Base-by-base conservation (phyloP, 2,888 invertebrate species). In the Emmelina monodactyla region DNA sequence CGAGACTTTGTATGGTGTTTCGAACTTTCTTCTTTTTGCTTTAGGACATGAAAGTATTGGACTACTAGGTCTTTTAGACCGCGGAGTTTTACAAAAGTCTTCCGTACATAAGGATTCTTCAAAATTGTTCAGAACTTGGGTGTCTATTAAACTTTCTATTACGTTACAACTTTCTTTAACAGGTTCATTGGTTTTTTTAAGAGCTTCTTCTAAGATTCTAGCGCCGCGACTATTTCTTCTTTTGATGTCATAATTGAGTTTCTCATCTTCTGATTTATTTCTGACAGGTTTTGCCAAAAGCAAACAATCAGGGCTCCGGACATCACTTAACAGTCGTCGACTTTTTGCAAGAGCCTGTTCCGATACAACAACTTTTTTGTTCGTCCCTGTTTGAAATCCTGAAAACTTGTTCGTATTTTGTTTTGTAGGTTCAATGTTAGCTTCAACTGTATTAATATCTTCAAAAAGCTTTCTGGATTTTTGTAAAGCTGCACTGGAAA, bases 31-130 rank as follows among this genome's bases (percentile, higher is more conserved):
- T 37, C 49, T 69, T 33, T 76, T 79, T 1, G 70, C 65, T 49
- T 50, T 67, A 0, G 72, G 67, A 45, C 72, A 78, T 0, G 62
- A 65, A 1, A 79, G 40, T 28, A 79, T 76, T 1, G 79, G 78
- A 32, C 78, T 75, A 0, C 59, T 62, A 0, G 73, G 60, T 47
- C 75, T 54, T 49, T 71, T 73, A 1, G 51, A 48, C 29, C 46
- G 47, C 1, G 58, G 53, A 4, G 56, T 50, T 33, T 40, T 37
- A 37, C 40, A 39, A 39, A 80, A 69, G 47, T 76, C 69, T 50
- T 72, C 67, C 3, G 72, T 68, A 22, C 65, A 51, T 29, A 80
- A 44, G 10, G 57, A 53, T 11, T 66, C 51, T 37, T 71, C 61
- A 37, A 80, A 81, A 39, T 79, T 60, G 31, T 66, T 58, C 9